Base-by-base conservation (phyloP, 2,113 vertebrate species). In the Leptocoma aspasia region DNA sequence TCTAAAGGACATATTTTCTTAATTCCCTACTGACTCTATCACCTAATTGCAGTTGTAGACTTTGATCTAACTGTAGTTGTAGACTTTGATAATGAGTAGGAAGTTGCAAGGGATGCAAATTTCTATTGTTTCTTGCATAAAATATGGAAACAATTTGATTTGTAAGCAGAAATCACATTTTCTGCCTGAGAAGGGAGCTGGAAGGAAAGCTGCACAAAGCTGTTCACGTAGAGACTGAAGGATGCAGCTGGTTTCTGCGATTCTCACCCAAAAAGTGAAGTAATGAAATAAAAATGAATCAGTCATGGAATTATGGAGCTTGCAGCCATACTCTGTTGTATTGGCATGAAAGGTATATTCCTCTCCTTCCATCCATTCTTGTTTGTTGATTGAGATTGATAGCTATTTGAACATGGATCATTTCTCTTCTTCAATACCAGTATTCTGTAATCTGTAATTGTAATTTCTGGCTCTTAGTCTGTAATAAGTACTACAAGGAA, bases 111-210 rank as follows among this genome's bases (percentile, higher is more conserved):
- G 52, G 30, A 94, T 60, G 60, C 8, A 77, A 33, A 79, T 85
- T 85, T 79, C 39, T 89, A 33, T 76, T 79, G 47, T 85, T 92
- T 87, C 15, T 64, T 59, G 21, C 23, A 30, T 71, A 57, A 85
- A 69, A 24, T 44, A 37, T 49, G 22, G 59, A 76, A 90, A 44
- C 21, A 72, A 73, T 77, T 65, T 9, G 35, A 73, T 77, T 90
- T 85, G 18, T 70, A 83, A 88, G 47, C 66, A 85, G 42, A 90
- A 94, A 70, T 86, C 24, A 63, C 11, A 80, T 95, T 89, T 95
- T 75, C 44, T 91, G 35, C 27, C 47, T 73, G 23, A 75, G 23
- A 76, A 65, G n/a, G 24, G 33, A 73, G 59, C 37, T 92, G 78
- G 35, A 73, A 91, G 84, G 57, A 87, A 82, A 63, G 15, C 28